phyloP scores from a whole-genome alignment of 35 echinoderm and acorn worm genomes.

The Hemicentrotus pulcherrimus region DNA sequence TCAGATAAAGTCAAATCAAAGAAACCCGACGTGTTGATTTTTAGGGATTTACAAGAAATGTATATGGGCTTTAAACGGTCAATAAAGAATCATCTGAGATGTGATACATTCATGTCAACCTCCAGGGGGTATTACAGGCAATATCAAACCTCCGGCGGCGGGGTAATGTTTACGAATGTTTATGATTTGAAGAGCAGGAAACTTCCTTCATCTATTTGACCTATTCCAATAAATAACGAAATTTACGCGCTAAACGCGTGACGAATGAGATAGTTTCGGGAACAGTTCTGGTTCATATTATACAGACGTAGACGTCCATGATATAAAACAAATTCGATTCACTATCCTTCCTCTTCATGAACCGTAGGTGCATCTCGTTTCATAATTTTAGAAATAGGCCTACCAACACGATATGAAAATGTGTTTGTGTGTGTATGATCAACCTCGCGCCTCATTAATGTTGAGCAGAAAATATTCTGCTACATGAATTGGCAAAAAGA shows the following conservation, averaged over 20 bases:
- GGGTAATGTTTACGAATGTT: neutral
- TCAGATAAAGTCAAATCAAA: too few relatives aligned
- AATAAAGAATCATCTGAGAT: neutral
- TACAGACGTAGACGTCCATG: neutral
- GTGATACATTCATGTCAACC: neutral
- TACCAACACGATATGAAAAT: neutral
- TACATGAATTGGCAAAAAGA: too few relatives aligned
- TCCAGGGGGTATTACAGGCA: neutral
- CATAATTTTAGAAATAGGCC: too few relatives aligned
- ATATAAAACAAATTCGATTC: neutral
- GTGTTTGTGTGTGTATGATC: neutral
- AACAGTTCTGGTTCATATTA: constrained; percentile 8
- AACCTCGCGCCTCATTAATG: too few relatives aligned
- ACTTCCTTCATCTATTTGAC: constrained; percentile 4
- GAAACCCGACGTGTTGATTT: too few relatives aligned
- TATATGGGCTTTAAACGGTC: neutral
- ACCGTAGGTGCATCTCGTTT: neutral
- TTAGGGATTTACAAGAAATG: too few relatives aligned
- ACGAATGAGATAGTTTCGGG: neutral
- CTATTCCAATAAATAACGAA: neutral
- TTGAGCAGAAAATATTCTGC: too few relatives aligned
- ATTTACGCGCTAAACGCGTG: constrained; percentile 9
- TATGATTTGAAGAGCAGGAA: neutral
- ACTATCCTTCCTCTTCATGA: neutral
- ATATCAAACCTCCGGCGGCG: neutral